Conservation (phyloP, 2,888 invertebrate genomes). For the Perizoma flavofasciatum region DNA sequence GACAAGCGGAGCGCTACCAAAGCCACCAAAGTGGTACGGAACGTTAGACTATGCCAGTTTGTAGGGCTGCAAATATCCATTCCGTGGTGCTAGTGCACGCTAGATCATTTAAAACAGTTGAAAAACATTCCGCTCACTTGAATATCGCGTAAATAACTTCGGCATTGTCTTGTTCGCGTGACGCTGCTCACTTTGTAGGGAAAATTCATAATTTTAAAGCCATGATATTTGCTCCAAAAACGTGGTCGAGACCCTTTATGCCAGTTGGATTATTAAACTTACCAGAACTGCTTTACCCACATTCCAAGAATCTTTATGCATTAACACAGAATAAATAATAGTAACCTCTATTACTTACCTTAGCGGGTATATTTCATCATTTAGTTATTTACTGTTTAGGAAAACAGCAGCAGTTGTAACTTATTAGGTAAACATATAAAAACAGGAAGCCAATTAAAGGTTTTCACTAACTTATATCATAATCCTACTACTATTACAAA, state of each 20-base stretch:
- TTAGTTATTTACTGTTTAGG: too few species aligned
- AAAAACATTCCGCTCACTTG: constrained; percentile 63
- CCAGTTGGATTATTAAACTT: too few species aligned
- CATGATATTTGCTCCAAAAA: constrained; percentile 10
- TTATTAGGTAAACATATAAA: too few species aligned
- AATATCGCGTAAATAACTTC: constrained; percentile 68
- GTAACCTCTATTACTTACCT: too few species aligned
- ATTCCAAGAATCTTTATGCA: not conserved
- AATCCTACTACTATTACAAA: too few species aligned
- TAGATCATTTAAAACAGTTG: constrained; percentile 60
- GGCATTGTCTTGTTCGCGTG: constrained; percentile 76
- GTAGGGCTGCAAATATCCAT: constrained; percentile 10
- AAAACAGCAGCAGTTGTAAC: too few species aligned
- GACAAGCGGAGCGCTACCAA: constrained; percentile 36
- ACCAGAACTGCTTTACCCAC: too few species aligned
- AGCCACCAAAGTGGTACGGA: constrained; percentile 19
- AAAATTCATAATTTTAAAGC: constrained; percentile 66
- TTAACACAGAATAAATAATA: too few species aligned
- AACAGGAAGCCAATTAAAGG: too few species aligned
- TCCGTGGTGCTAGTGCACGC: constrained; percentile 44
- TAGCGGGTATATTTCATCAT: too few species aligned
- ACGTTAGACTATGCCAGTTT: constrained; percentile 44
- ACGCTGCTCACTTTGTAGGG: constrained; percentile 60
- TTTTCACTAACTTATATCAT: too few species aligned
- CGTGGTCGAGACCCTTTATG: not conserved